Base-by-base conservation (phyloP, 2,797 vertebrate species). In the Brachyalestes nurse region DNA sequence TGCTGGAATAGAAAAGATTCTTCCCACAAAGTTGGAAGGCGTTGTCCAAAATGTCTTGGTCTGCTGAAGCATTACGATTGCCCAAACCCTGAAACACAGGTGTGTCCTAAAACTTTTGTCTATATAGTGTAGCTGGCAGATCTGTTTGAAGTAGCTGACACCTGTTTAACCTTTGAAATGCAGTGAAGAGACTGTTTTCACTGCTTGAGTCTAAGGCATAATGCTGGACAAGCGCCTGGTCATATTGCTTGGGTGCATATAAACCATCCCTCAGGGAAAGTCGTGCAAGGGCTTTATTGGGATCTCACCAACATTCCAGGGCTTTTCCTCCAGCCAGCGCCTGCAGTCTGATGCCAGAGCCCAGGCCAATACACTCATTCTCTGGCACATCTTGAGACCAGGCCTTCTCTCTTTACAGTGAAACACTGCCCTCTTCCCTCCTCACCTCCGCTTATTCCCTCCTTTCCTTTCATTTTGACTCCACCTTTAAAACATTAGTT, bases 261-360 rank as follows among this genome's bases (percentile, higher is more conserved):
- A 83, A 81, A 78, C 70, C 72, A 74, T 45, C 74, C 84, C 84
- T 88, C 51, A 67, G 45, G 72, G 72, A 85, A 89, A 84, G 82
- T 85, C 60, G 79, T 58, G 38, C 40, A 71, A 40, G 69, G 69
- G 49, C 55, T 80, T 82, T 55, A 2, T 79, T 81, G 57, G 76
- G 55, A 72, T 71, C 17, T 17, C 58, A 64, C 73, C 78, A 80
- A 70, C 65, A 86, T 85, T 86, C 77, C 81, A 70, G 72, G n/a
- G 61, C 42, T 82, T 84, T 79, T 67, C 49, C 58, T 79, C 70
- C 65, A 69, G 71, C 55, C 23, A 66, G 21, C 42, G 51, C 25
- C 61, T 81, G 23, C 75, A 80, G 77, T 67, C 25, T 45, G 42
- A 9, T 65, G 45, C 74, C 72, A 79, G 12, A 64, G 61, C 34